phyloP scores from a whole-genome alignment of 2,113 vertebrate genomes.

The Columbina picui region DNA sequence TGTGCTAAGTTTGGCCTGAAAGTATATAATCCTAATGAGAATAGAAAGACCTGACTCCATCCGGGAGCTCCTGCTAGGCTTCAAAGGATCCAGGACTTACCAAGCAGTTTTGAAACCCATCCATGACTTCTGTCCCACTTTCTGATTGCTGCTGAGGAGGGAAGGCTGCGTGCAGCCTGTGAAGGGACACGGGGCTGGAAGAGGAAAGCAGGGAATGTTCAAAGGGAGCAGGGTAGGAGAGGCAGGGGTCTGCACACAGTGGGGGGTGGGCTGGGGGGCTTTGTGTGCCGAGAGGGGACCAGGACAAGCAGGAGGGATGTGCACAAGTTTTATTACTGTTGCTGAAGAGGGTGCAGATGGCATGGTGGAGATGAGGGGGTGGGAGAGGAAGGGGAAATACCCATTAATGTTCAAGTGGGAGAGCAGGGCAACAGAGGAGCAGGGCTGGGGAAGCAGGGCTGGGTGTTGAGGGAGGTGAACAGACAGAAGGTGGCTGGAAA shows the following conservation, averaged over 20 bases:
- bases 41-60: conserved; percentile 42
- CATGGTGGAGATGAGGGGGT: not conserved
- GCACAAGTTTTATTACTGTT: not conserved
- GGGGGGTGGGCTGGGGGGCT: accelerated
- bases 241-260: accelerated
- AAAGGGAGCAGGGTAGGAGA: not conserved
- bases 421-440: not conserved
- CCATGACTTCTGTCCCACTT: conserved; percentile 56
- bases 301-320: not conserved
- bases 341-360: not conserved
- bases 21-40: conserved; percentile 46
- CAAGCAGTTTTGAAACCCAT: conserved; percentile 26
- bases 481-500: not conserved
- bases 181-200: not conserved
- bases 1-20: conserved; percentile 49
- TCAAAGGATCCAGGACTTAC: conserved; percentile 44
- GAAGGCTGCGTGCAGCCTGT: not conserved
- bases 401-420: not conserved
- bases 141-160: not conserved
- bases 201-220: not conserved
- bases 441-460: not conserved
- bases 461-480: not conserved
- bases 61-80: not conserved
- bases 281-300: not conserved
- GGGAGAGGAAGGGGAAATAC: not conserved